These are phyloP conservation scores for Intellagama lesueurii DNA, from an alignment of 2,797 vertebrate species.

Conservation along the genomic window DNA sequence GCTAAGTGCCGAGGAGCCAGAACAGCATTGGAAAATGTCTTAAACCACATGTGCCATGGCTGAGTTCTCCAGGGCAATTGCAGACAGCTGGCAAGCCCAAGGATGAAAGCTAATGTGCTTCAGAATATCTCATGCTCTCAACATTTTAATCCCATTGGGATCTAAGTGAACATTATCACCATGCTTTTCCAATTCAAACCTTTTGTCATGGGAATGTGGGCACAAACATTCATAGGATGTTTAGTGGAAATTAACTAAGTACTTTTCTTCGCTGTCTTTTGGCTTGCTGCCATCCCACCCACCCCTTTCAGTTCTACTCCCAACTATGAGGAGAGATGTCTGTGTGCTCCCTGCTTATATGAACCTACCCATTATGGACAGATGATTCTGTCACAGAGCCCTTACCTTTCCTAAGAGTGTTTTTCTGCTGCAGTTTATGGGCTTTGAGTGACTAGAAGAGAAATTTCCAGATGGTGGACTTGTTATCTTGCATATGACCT, in stretches of 20 bases:
- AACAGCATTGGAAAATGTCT: not conserved
- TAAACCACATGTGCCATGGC: not conserved
- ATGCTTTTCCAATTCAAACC: slow-evolving; percentile 28
- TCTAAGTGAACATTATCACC: slow-evolving; percentile 10
- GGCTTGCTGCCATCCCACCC: slow-evolving; percentile 38
- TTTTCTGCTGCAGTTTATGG: slow-evolving; percentile 34
- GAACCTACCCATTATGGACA: slow-evolving; percentile 49
- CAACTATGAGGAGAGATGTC: slow-evolving; percentile 38
- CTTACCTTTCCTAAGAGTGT: slow-evolving; percentile 40
- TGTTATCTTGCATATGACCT: slow-evolving; percentile 37
- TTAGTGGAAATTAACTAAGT: slow-evolving; percentile 34
- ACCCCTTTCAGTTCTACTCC: slow-evolving; percentile 49
- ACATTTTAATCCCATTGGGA: not conserved
- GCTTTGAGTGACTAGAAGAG: slow-evolving; percentile 26
- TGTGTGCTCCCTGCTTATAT: slow-evolving; percentile 53
- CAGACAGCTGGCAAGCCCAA: not conserved
- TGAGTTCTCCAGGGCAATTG: not conserved
- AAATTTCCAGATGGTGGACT: slow-evolving; percentile 13
- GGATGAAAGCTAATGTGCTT: not conserved
- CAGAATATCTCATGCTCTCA: not conserved
- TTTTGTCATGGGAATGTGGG: slow-evolving; percentile 20
- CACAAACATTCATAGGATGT: slow-evolving; percentile 21
- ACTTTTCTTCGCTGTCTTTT: not conserved
- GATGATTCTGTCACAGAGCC: slow-evolving; percentile 52
- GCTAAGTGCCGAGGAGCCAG: not conserved